Base-by-base conservation (phyloP, 2,113 vertebrate species). In the Stegostoma tigrinum region DNA sequence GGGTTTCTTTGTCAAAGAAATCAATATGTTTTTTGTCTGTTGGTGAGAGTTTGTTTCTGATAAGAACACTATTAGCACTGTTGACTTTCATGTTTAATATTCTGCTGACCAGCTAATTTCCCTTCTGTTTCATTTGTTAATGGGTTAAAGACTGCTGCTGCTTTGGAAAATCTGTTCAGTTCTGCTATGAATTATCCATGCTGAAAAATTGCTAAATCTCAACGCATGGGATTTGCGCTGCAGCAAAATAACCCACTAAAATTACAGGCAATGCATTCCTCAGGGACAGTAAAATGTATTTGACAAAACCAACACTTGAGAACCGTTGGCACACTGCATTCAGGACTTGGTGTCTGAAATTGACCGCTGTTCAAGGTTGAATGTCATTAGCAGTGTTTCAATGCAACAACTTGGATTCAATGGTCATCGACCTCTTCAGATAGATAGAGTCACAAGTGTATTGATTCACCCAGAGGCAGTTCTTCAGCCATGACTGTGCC, bases 1-100 rank as follows among this genome's bases (percentile, higher is more conserved):
- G 38, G 12, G 68, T 70, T 66, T 93, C 24, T 17, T 95, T 95
- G 68, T 75, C 94, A 52, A 95, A 75, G 34, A 95, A 70, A 95
- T 48, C 6, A 95, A 95, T 67, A 38, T 42, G 48, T 10, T 34
- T 70, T 38, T 70, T 72, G 67, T 48, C 42, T 1, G 7, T 64
- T 91, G 42, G 24, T 30, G 30, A 52, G 34, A 27, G 67, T 72
- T 95, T 10, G 48, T 34, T 38, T 45, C 5, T 52, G 27, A 2
- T 52, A 48, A 24, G 24, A 93, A 72, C 72, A 17, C 61, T 90
- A 27, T 48, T 94, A 70, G 42, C 38, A 34, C 24, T 61, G 23
- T 8, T 75, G n/a, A 52, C 68, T 75, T 75, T 95, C 66, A 72
- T 52, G 75, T 52, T n/a, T 70, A 70, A 14, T 94, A 70, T 70